Evolutionary conservation across 2,888 invertebrate species (phyloP), one percentile per base, ranked within the genome.

Genomic region (Sicus ferrugineus): DNA sequence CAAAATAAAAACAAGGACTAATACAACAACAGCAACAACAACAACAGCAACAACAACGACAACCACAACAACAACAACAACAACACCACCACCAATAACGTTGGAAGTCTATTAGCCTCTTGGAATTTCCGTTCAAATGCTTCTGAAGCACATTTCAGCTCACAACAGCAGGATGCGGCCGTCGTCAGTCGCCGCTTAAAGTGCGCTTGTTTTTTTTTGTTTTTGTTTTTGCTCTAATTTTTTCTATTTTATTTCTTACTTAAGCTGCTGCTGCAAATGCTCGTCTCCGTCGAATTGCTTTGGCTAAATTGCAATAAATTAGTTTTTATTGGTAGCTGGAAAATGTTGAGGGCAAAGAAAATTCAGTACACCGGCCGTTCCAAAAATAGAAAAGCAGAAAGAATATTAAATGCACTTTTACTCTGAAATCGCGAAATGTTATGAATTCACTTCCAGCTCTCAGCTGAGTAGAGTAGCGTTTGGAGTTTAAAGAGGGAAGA

Each of bases 91-190:
- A n/a, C n/a, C n/a, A n/a, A n/a, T n/a, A n/a, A n/a, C n/a, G n/a
- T n/a, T n/a, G 48, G 30, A 50, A 66, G 66, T 28, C 54, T 28
- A 66, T 66, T 66, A 66, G 66, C 66, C 66, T 56, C 42, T 66
- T 56, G 26, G 42, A 63, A 63, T 63, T 31, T 63, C 63, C 31
- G n/a, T 63, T 19, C 50, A 48, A 63, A 63, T 63, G 50, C 63
- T 63, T 50, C 30, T 63, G 48, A 62, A 62, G 50, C 48, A 26
- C 63, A 21, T 30, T 63, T 50, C 48, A 31, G 58, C 31, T 34
- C 9, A 9, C 14, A 14, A 9, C 14, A 2, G 34, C 34, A 34
- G 34, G 9, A 34, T 34, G 7, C 34, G 14, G 14, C 1, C 2
- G 1, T 31, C 31, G 9, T 19, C 16, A 19, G n/a, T n/a, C n/a